These are phyloP conservation scores for Poecilia wingei DNA, from an alignment of 2,797 vertebrate genomes.

Conservation along the genomic window DNA sequence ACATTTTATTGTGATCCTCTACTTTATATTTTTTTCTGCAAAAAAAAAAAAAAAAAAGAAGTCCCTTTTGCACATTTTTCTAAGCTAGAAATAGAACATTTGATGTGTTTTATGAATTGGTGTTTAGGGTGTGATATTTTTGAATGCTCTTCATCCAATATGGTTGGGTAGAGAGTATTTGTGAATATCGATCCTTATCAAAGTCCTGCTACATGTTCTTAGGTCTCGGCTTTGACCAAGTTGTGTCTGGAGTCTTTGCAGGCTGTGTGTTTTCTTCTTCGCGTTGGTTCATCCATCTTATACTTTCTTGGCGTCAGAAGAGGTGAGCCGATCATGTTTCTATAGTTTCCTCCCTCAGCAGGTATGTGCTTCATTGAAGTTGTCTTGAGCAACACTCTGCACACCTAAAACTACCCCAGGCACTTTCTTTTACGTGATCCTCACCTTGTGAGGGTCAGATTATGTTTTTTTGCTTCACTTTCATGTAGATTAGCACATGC, in stretches of 20 bases:
- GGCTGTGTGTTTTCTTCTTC: not conserved
- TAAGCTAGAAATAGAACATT: not conserved
- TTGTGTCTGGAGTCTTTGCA: not conserved
- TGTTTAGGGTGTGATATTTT: not conserved
- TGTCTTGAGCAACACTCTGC: conserved; percentile 35
- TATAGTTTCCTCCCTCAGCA: conserved; percentile 56
- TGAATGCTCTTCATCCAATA: not conserved
- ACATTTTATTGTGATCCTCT: not conserved
- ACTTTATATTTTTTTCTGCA: not conserved
- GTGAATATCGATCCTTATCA: not conserved
- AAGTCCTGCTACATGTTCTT: not conserved
- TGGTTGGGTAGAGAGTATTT: not conserved
- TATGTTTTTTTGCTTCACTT: not conserved
- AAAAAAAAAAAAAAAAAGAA: not conserved
- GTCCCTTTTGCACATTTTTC: not conserved
- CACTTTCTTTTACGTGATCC: conserved; percentile 34
- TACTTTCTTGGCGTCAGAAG: conserved; percentile 36
- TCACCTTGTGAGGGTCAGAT: conserved; percentile 39
- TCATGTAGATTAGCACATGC: not conserved
- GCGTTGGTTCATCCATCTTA: conserved; percentile 4
- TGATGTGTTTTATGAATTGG: not conserved
- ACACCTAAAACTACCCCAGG: conserved; percentile 27
- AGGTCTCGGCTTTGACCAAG: not conserved
- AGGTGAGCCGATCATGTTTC: conserved; percentile 57
- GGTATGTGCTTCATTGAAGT: conserved; percentile 39